A percentile compares a stretch with the other conserved stretches of the same genome.
Evolutionary conservation across 2,888 invertebrate genomes (phyloP).

Genomic region (Mythimna impura): DNA sequence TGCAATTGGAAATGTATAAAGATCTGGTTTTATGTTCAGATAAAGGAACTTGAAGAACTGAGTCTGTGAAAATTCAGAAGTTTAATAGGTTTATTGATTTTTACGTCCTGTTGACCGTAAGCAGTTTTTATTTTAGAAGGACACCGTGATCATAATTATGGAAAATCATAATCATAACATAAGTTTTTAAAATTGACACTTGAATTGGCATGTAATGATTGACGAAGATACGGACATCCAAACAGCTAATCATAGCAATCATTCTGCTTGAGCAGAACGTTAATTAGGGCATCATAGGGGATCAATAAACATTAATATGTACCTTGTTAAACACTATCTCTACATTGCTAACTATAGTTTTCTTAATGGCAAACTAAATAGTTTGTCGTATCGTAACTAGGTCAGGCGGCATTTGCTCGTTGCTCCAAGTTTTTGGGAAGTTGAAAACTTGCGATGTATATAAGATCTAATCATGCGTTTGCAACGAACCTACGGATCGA

Average conservation of each 20-base stretch:
- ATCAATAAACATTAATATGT: constrained; percentile 31
- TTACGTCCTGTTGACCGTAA: neutral
- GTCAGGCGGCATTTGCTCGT: constrained; percentile 48
- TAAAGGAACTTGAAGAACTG: constrained; percentile 10
- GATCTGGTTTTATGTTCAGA: constrained; percentile 38
- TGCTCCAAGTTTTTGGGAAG: constrained; percentile 52
- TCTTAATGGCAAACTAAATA: constrained; percentile 46
- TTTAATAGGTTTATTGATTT: neutral
- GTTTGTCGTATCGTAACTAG: constrained; percentile 44
- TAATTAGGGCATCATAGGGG: constrained; percentile 29
- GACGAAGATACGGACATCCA: neutral
- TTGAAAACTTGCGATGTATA: constrained; percentile 53
- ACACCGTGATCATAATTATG: neutral
- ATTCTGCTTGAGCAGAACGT: constrained; percentile 20
- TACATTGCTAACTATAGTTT: constrained; percentile 31
- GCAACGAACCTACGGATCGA: constrained; percentile 32
- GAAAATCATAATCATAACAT: too few species aligned
- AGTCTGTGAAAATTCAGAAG: constrained; percentile 4
- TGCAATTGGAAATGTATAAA: constrained; percentile 46
- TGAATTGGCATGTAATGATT: too few species aligned
- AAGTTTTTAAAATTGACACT: neutral
- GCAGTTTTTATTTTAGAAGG: neutral
- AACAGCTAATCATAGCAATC: neutral
- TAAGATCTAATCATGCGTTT: constrained; percentile 52
- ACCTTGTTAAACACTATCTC: neutral